These are phyloP conservation scores for Cydia splendana DNA, from an alignment of 1,140 invertebrate species.

Conservation along the genomic window DNA sequence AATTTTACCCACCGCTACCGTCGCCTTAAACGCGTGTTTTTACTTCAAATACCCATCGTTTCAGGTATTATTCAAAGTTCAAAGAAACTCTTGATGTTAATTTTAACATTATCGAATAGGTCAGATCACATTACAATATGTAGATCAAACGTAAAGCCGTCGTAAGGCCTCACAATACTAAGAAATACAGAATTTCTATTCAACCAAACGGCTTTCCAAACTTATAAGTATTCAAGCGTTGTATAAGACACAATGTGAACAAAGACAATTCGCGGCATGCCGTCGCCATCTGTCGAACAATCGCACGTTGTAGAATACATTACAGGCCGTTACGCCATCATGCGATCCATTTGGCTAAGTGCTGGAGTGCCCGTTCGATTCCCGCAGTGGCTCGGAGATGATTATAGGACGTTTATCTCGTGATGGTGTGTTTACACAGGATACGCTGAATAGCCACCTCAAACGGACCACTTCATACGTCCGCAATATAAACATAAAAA, in stretches of 20 bases:
- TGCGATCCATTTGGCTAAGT: slow-evolving; percentile 24
- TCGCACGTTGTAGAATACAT: slow-evolving; percentile 23
- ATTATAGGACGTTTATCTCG: slow-evolving; percentile 12
- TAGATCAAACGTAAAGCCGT: slow-evolving; percentile 3
- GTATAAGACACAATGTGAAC: slow-evolving; percentile 16
- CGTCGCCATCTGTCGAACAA: slow-evolving; percentile 8
- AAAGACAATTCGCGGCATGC: slow-evolving; percentile 19
- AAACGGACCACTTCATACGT: slow-evolving; percentile 2
- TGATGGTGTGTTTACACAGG: not conserved
- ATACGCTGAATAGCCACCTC: slow-evolving; percentile 10
- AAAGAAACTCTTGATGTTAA: not conserved
- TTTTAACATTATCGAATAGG: not conserved
- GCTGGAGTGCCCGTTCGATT: slow-evolving; percentile 13
- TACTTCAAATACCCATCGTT: too few species aligned
- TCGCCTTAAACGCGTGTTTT: too few species aligned
- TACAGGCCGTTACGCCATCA: slow-evolving; percentile 20
- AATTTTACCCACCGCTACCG: too few species aligned
- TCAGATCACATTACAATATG: not conserved
- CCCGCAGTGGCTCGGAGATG: not conserved
- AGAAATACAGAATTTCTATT: not conserved
- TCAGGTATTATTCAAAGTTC: too few species aligned
- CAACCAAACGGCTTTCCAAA: slow-evolving; percentile 6
- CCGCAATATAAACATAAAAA: not conserved
- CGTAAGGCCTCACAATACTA: not conserved
- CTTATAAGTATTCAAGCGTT: slow-evolving; percentile 23